Percentiles rank a stretch among this genome's conserved stretches.
Conservation (phyloP, 2,113 vertebrate genomes). For the Vulpes ferrilata region DNA sequence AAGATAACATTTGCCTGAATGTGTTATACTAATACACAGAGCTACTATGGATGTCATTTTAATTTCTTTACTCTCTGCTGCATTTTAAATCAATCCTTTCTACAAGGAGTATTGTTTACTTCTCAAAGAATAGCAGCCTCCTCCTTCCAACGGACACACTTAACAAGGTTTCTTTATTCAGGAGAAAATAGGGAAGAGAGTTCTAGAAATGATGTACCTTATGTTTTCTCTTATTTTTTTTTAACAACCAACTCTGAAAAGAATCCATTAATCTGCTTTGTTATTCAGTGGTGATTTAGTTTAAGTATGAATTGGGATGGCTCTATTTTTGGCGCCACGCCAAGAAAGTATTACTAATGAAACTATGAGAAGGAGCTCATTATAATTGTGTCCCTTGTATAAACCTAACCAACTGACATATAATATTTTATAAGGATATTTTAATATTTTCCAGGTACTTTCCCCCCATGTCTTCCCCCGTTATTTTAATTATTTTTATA, state of each 20-base stretch:
- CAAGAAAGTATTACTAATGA: neutral
- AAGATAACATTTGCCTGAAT: neutral
- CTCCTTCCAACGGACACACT: neutral
- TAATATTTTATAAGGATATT: neutral
- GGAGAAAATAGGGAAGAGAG: neutral
- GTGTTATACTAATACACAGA: neutral
- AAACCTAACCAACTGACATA: neutral
- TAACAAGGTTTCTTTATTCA: neutral
- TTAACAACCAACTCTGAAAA: neutral
- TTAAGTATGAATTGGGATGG: neutral
- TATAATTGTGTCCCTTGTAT: neutral
- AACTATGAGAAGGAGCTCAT: neutral
- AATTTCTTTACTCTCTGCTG: neutral
- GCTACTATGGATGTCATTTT: neutral
- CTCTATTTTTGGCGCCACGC: neutral
- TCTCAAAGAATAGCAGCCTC: neutral
- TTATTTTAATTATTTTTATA: slow-evolving; percentile 26
- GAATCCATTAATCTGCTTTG: slow-evolving; percentile 31
- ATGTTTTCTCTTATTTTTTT: neutral
- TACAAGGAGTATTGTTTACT: neutral
- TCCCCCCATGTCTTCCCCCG: neutral
- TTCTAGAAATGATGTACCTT: neutral
- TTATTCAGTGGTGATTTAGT: neutral
- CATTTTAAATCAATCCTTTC: neutral
- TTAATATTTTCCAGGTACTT: neutral